Evolutionary conservation across 2,113 vertebrate species (phyloP).

Genomic region (Gobio gobio): DNA sequence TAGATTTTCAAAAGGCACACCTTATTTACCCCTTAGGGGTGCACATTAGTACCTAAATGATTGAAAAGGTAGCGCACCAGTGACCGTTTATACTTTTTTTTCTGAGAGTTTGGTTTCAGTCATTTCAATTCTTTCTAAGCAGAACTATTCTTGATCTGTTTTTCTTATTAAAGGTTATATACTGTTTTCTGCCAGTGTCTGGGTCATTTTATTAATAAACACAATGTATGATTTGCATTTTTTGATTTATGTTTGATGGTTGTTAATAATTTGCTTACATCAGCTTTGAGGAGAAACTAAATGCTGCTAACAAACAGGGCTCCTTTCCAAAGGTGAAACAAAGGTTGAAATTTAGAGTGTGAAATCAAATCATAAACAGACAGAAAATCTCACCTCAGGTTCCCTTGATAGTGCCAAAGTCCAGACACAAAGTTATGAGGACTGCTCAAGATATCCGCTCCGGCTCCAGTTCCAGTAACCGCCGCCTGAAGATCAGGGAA

Average conservation of each 20-base stretch:
- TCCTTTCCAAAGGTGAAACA: background rate
- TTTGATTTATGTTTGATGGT: background rate
- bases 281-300: background rate
- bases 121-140: too few relatives aligned
- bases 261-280: background rate
- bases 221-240: background rate
- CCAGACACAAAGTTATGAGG: background rate
- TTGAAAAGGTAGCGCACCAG: background rate
- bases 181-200: background rate
- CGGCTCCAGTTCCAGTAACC: background rate
- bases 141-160: too few relatives aligned
- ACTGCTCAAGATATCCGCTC: background rate
- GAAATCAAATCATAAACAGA: background rate
- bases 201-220: background rate
- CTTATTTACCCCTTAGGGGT: background rate
- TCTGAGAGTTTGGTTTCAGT: too few relatives aligned
- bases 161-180: background rate
- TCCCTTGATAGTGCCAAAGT: background rate
- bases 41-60: background rate
- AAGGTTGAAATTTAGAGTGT: background rate
- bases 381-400: background rate
- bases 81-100: background rate
- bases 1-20: background rate
- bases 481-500: background rate
- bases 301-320: background rate